These are phyloP conservation scores for Cybosia mesomella DNA, from an alignment of 2,888 invertebrate genomes.

Conservation along the genomic window DNA sequence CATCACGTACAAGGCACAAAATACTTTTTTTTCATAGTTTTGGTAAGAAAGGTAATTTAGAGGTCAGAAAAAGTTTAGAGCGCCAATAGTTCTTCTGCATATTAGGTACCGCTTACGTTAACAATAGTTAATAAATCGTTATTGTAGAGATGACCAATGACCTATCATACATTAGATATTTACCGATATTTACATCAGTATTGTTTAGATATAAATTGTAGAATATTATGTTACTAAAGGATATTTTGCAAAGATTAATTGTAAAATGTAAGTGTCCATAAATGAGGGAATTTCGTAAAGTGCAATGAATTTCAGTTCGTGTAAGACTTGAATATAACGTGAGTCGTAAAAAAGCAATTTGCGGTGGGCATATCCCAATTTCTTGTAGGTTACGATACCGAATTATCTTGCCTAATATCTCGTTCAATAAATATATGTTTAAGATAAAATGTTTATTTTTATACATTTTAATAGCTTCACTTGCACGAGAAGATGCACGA, in stretches of 20 bases:
- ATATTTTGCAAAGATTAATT: not conserved
- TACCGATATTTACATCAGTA: constrained; percentile 24
- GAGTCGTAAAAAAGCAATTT: constrained; percentile 44
- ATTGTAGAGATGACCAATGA: constrained; percentile 16
- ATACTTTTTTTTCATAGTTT: not conserved
- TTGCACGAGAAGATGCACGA: constrained; percentile 40
- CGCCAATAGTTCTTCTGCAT: not conserved
- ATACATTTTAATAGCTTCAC: constrained; percentile 47
- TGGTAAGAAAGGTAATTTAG: not conserved
- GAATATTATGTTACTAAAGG: not conserved
- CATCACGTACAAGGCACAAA: not conserved
- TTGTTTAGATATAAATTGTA: constrained; percentile 15
- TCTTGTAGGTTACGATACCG: constrained; percentile 21
- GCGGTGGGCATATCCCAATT: constrained; percentile 44
- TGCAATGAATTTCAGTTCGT: constrained; percentile 17
- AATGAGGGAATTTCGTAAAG: constrained; percentile 16
- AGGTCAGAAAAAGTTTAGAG: not conserved
- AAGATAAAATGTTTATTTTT: constrained; percentile 56
- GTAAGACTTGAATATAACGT: constrained; percentile 22
- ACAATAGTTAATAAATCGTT: constrained; percentile 50
- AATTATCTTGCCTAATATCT: constrained; percentile 44
- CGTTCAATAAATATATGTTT: constrained; percentile 35
- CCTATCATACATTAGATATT: constrained; percentile 6
- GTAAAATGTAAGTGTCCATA: constrained; percentile 3
- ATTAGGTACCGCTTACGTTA: constrained; percentile 9